Conservation (phyloP, 2,888 invertebrate genomes). For the Nephrotoma guestfalica region DNA sequence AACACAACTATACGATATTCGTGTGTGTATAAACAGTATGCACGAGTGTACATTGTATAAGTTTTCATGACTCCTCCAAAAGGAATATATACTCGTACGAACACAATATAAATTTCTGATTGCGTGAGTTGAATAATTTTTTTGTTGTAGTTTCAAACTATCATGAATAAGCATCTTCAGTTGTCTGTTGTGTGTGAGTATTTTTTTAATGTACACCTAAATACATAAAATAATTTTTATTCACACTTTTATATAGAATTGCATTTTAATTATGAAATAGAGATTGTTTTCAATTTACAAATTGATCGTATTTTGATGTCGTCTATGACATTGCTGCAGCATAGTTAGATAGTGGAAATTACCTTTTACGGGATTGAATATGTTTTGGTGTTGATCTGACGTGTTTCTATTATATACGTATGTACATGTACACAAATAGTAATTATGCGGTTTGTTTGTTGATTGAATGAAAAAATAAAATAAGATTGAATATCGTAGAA, state of each 20-base stretch:
- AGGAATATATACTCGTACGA: not conserved
- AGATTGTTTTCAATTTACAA: not conserved
- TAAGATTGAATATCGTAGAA: not conserved
- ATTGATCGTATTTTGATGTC: not conserved
- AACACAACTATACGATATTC: not conserved
- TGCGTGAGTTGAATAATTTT: not conserved
- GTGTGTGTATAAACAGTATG: not conserved
- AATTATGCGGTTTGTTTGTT: not conserved
- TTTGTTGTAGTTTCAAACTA: not conserved
- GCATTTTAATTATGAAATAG: not conserved
- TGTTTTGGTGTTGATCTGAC: not conserved
- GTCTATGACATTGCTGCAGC: not conserved
- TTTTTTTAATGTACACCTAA: not conserved
- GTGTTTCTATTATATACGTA: not conserved
- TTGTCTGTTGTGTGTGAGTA: not conserved
- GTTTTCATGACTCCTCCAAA: not conserved
- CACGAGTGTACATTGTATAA: not conserved
- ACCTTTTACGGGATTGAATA: not conserved
- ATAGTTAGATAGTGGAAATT: not conserved
- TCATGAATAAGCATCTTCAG: not conserved
- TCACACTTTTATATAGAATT: not conserved
- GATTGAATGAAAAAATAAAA: not conserved
- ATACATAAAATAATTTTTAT: not conserved
- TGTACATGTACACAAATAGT: not conserved
- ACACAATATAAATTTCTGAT: not conserved